Evolutionary conservation across 2,797 vertebrate species (phyloP).

Genomic region (Cichlasoma orientale): DNA sequence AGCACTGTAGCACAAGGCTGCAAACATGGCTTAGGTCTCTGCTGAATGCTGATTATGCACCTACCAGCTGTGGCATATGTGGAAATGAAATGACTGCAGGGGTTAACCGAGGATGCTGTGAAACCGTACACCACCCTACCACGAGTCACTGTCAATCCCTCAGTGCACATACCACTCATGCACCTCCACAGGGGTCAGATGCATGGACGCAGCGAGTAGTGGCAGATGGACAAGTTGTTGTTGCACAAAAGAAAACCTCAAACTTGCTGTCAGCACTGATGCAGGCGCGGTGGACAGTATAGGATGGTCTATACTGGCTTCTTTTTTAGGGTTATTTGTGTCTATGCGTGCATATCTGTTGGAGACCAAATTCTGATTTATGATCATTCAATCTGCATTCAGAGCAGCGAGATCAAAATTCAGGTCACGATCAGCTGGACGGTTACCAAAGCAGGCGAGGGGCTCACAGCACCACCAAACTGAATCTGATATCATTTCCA

Average conservation of each 20-base stretch:
- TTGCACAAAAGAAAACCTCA: conserved; percentile 51
- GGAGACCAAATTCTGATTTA: neutral
- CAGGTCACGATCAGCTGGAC: conserved; percentile 12
- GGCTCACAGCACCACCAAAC: conserved; percentile 23
- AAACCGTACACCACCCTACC: conserved; percentile 2
- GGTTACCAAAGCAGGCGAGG: conserved; percentile 22
- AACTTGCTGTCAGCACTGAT: conserved; percentile 23
- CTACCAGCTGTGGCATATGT: conserved; percentile 34
- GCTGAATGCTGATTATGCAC: conserved; percentile 5
- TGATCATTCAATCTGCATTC: neutral
- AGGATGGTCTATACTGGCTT: fast-evolving
- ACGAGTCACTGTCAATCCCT: conserved; percentile 45
- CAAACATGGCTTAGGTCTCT: neutral
- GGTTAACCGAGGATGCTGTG: conserved; percentile 6
- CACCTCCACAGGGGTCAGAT: conserved; percentile 37
- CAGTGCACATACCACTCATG: conserved; percentile 14
- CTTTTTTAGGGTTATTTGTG: neutral
- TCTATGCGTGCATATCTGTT: neutral
- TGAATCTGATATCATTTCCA: conserved; percentile 64
- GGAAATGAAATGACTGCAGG: conserved; percentile 35
- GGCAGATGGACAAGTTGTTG: conserved; percentile 36
- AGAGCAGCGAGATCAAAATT: neutral
- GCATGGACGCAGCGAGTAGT: conserved; percentile 14
- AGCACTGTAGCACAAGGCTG: neutral
- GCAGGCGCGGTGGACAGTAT: fast-evolving